Base-by-base conservation (phyloP, 2,888 invertebrate genomes). In the Ormyrus rosae region DNA sequence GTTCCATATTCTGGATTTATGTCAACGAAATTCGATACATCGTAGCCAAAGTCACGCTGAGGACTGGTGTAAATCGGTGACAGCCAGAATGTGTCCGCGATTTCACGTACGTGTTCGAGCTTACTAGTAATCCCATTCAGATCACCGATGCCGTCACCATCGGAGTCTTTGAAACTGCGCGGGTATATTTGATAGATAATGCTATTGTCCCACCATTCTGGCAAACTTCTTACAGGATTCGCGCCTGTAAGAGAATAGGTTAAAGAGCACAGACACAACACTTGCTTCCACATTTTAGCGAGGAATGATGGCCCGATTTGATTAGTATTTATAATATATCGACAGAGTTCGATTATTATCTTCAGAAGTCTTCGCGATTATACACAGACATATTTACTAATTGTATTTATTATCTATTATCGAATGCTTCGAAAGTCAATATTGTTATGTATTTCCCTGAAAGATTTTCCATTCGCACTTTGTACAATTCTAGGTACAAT, bases 111-210 rank as follows among this genome's bases (percentile, higher is more conserved):
- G 85, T 95, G 93, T 5, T 92, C 91, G 5, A 93, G 88, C 81
- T 89, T 90, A 48, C 87, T 86, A 1, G 87, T 90, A 11, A 85
- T 84, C 0, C 84, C 84, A 9, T 83, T 81, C 0, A 85, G 63
- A 63, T 86, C 85, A 7, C 84, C 85, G 46, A 84, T 64, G 5
- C 89, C 89, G 53, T 90, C 89, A 5, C 86, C 95, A 88, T 96
- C 92, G n/a, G 94, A 94, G 90, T 98, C 98, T 89, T 94, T 94
- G 91, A 97, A 98, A 0, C 97, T 96, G 64, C 96, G 92, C 0
- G 97, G 96, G 89, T 96, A 96, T 69, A 97, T 95, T 91, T 98
- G 97, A 91, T 98, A 98, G 74, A 97, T 93, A 10, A 95, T 92
- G 2, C 94, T 94, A 64, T 93, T 94, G 88, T 96, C 93, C 95